Percentiles rank a stretch among this genome's conserved stretches.
phyloP scores from a whole-genome alignment of 2,113 vertebrate species.

The Ivindomyrus marchei region DNA sequence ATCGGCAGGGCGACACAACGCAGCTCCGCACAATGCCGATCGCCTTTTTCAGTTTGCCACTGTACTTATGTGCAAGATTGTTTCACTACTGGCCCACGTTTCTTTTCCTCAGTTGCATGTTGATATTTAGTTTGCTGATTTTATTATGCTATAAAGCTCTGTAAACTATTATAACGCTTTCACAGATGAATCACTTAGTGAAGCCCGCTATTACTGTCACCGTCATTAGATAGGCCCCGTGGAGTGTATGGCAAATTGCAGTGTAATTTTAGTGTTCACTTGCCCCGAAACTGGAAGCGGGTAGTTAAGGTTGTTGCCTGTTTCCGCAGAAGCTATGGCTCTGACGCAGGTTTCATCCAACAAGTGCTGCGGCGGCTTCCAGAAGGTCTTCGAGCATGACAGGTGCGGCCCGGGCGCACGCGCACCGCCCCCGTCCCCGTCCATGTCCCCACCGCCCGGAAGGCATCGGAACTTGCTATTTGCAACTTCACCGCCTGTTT shows the following conservation, averaged over 20 bases:
- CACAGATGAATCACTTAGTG: neutral
- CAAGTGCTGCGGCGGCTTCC: conserved; percentile 84
- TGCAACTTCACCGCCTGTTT: neutral
- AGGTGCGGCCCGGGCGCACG: conserved; percentile 59
- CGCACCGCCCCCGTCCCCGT: neutral
- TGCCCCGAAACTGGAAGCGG: neutral
- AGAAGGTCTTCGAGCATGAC: conserved; percentile 95
- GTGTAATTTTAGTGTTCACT: neutral
- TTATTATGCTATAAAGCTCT: neutral
- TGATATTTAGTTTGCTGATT: neutral
- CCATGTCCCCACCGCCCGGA: neutral
- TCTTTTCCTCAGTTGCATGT: neutral
- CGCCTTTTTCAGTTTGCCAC: neutral
- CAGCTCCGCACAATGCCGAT: neutral
- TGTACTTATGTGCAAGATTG: neutral
- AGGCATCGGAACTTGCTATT: neutral
- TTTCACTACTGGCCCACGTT: neutral
- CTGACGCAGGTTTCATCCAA: conserved; percentile 84
- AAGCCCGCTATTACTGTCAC: neutral
- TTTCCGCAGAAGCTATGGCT: conserved; percentile 58
- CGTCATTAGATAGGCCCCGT: neutral
- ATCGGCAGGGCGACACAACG: neutral
- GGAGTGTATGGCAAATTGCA: neutral
- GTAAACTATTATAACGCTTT: neutral
- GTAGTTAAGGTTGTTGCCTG: neutral